phyloP scores from a whole-genome alignment of 2,888 invertebrate species.

The Lampropteryx suffumata region DNA sequence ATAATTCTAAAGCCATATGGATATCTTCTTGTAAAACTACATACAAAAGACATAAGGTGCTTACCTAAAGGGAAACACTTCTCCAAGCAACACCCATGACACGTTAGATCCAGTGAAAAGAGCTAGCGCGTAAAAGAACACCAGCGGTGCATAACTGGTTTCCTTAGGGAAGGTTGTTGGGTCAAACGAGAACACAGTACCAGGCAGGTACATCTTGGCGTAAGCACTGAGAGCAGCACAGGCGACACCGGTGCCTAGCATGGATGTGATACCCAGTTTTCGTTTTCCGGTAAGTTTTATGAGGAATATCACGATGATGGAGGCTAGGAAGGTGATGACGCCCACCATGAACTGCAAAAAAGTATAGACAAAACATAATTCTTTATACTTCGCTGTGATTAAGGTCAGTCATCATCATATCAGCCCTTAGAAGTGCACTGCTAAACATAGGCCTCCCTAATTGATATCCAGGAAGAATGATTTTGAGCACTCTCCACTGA shows the following conservation, averaged over 20 bases:
- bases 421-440: too few species aligned
- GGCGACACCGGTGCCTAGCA: slow-evolving; percentile 59
- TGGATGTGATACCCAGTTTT: slow-evolving; percentile 62
- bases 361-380: background rate
- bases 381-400: too few species aligned
- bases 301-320: slow-evolving; percentile 57
- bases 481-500: too few species aligned
- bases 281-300: slow-evolving; percentile 71
- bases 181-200: slow-evolving; percentile 65
- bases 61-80: slow-evolving; percentile 81
- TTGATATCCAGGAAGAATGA: too few species aligned
- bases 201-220: slow-evolving; percentile 52
- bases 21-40: too few species aligned
- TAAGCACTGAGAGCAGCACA: slow-evolving; percentile 66
- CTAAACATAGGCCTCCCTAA: too few species aligned
- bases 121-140: slow-evolving; percentile 59
- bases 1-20: too few species aligned
- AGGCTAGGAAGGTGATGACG: slow-evolving; percentile 62
- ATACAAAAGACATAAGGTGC: background rate
- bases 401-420: too few species aligned
- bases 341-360: slow-evolving; percentile 64
- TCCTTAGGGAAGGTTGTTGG: slow-evolving; percentile 56
- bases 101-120: slow-evolving; percentile 64
- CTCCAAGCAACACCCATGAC: slow-evolving; percentile 81
- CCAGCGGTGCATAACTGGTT: slow-evolving; percentile 57